Conservation (phyloP, 2,113 vertebrate species). For the Lepus europaeus region DNA sequence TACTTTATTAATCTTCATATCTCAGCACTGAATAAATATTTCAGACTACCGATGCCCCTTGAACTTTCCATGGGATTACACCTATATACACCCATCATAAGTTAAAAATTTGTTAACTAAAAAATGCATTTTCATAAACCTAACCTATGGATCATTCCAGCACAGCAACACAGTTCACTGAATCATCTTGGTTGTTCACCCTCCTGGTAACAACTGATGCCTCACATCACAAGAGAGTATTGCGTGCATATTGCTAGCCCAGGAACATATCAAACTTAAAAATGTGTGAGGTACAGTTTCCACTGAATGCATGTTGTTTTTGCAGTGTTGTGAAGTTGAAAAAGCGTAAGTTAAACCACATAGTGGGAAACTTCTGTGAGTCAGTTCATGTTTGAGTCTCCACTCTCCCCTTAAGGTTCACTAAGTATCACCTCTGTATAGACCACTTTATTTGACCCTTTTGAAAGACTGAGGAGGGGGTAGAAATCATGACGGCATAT, state of each 20-base stretch:
- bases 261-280: not conserved
- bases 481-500: not conserved
- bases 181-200: not conserved
- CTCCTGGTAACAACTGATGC: not conserved
- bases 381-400: slow-evolving; percentile 6
- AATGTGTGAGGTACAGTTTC: not conserved
- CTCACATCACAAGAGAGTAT: not conserved
- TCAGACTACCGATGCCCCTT: not conserved
- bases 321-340: not conserved
- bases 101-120: not conserved
- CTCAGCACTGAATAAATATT: slow-evolving; percentile 7
- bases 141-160: not conserved
- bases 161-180: not conserved
- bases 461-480: not conserved
- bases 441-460: not conserved
- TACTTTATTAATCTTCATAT: not conserved
- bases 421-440: not conserved
- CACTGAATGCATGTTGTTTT: not conserved
- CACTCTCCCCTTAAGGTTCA: not conserved
- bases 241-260: not conserved
- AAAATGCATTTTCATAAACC: not conserved
- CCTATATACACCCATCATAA: no score
- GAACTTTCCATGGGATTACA: not conserved
- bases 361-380: not conserved
- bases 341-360: not conserved